A percentile compares a stretch with the other conserved stretches of the same genome.
phyloP scores from a whole-genome alignment of 1,140 invertebrate species.

The Lasioglossum albipes region DNA sequence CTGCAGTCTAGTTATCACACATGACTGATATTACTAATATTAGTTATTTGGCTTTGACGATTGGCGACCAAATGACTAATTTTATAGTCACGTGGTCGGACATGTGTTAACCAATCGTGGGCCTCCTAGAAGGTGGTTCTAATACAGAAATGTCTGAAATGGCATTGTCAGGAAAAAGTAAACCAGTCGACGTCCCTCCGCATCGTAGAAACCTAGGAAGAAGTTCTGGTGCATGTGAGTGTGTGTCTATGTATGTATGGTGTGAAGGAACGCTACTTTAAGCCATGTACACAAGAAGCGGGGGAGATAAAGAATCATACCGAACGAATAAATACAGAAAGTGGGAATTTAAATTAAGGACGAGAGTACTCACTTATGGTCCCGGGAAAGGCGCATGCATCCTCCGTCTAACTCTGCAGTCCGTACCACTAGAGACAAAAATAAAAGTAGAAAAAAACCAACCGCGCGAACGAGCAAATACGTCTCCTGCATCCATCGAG shows the following conservation, averaged over 20 bases:
- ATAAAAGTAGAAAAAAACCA: slow-evolving; percentile 77
- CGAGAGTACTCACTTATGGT: slow-evolving; percentile 79
- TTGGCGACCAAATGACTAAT: too few species aligned
- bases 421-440: slow-evolving; percentile 81
- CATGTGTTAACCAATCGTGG: neutral
- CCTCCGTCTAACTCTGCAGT: slow-evolving; percentile 81
- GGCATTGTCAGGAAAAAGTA: neutral
- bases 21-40: too few species aligned
- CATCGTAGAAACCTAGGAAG: neutral
- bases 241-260: neutral
- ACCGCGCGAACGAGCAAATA: slow-evolving; percentile 68
- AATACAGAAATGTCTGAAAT: neutral
- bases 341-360: slow-evolving; percentile 68
- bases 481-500: slow-evolving; percentile 54
- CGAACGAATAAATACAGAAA: slow-evolving; percentile 8
- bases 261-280: neutral
- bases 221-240: neutral
- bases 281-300: slow-evolving; percentile 7
- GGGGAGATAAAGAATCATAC: neutral
- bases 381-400: slow-evolving; percentile 81
- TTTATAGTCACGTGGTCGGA: too few species aligned
- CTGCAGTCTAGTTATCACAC: too few species aligned
- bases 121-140: too few species aligned
- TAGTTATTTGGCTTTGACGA: too few species aligned
- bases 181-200: neutral